Evolutionary conservation across 2,797 vertebrate species (phyloP), one percentile per base, ranked within the genome.

Genomic region (Benthosema pterotum): DNA sequence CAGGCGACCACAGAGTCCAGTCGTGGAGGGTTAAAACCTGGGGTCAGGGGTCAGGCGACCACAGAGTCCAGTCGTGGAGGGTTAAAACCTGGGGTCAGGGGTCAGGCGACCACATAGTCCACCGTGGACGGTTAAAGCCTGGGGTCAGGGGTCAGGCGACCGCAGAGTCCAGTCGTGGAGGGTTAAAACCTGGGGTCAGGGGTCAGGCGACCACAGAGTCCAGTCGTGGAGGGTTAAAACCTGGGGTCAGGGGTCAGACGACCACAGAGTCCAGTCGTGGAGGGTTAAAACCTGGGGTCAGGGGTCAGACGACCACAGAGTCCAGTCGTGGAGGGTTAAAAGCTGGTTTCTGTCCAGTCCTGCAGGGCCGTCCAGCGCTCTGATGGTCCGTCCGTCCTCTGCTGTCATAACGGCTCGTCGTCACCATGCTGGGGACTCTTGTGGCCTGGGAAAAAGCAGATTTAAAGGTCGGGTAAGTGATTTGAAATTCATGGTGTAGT

Each of bases 371-470:
- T 80, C 83, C 60, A 77, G 71, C 67, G 64, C n/a, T 59, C 51
- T 54, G 43, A 28, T 12, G 63, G 16, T 50, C 67, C 63, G 42
- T 79, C 51, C 7, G 50, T 72, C 56, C 60, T 11, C 76, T 74
- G 68, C 77, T 78, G 89, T 94, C 92, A 93, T 82, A 91, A 88
- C 7, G 71, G 73, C 2, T 93, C 89, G 54, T 80, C 65, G 84
- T 83, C 83, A 48, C 83, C 87, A 3, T 76, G 87, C 52, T 83
- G 88, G 50, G 85, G 86, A 67, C 84, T 89, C 42, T 89, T 85
- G 45, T 69, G 80, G 78, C 87, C 92, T 94, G 47, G 11, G 57
- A 50, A 69, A 28, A 14, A 38, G 17, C 1, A 63, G 48, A 19
- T n/a, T n/a, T n/a, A n/a, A n/a, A n/a, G n/a, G n/a, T n/a, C n/a